Percentiles rank a stretch among this genome's conserved stretches.
These are phyloP conservation scores for Mythimna albipuncta DNA, from an alignment of 2,888 invertebrate species.

Conservation along the genomic window DNA sequence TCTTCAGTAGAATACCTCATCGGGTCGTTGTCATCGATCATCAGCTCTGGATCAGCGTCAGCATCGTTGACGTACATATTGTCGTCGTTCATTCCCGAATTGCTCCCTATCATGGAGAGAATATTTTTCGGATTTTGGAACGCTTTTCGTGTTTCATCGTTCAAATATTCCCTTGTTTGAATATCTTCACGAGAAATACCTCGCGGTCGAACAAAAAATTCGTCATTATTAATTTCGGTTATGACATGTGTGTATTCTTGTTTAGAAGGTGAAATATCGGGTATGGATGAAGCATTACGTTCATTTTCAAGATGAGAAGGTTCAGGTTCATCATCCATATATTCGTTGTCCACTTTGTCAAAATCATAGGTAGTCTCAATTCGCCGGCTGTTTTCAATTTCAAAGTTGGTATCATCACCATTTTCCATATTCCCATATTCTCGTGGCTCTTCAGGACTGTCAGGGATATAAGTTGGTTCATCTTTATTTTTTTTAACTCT, in stretches of 20 bases:
- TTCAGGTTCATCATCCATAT: slow-evolving; percentile 87
- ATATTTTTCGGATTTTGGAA: slow-evolving; percentile 93
- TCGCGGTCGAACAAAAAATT: slow-evolving; percentile 95
- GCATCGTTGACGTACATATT: slow-evolving; percentile 82
- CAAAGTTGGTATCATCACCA: slow-evolving; percentile 75
- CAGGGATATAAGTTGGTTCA: slow-evolving; percentile 82
- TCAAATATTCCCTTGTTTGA: slow-evolving; percentile 94
- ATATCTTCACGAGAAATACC: slow-evolving; percentile 96
- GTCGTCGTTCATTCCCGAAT: slow-evolving; percentile 76
- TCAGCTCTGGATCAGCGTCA: slow-evolving; percentile 83
- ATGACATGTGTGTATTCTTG: slow-evolving; percentile 91
- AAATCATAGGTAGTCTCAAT: slow-evolving; percentile 88
- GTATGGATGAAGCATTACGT: slow-evolving; percentile 73
- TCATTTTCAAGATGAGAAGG: slow-evolving; percentile 70
- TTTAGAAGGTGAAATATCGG: slow-evolving; percentile 83
- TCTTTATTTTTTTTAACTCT: slow-evolving; percentile 91
- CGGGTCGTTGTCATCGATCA: slow-evolving; percentile 80
- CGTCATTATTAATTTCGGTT: slow-evolving; percentile 96
- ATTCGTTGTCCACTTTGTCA: slow-evolving; percentile 90
- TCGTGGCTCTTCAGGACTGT: slow-evolving; percentile 84
- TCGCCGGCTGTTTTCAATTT: slow-evolving; percentile 81
- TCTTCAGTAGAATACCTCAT: slow-evolving; percentile 84
- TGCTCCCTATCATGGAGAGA: slow-evolving; percentile 91
- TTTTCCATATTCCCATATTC: slow-evolving; percentile 87
- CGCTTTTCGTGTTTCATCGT: slow-evolving; percentile 95